Evolutionary conservation across 2,113 vertebrate species (phyloP).

Genomic region (Antennarius striatus): DNA sequence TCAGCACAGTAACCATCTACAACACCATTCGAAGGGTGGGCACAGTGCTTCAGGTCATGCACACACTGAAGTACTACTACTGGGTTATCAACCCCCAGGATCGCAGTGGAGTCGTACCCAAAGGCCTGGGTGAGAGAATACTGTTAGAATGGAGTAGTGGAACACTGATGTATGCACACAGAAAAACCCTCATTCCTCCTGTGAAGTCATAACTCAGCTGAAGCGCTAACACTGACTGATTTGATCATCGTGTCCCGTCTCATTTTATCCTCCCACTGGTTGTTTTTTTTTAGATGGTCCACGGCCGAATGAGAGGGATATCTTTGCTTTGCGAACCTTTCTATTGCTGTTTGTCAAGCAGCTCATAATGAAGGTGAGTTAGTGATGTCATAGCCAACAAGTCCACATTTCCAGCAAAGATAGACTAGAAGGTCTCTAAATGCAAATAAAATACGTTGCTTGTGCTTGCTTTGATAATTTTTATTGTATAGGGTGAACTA

Average conservation of each 20-base stretch:
- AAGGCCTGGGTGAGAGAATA: constrained; percentile 85
- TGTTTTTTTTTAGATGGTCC: constrained; percentile 85
- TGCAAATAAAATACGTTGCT: neutral
- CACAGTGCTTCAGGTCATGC: constrained; percentile 94
- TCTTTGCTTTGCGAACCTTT: constrained; percentile 89
- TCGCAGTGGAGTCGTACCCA: constrained; percentile 92
- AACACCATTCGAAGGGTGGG: constrained; percentile 93
- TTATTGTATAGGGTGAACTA: neutral
- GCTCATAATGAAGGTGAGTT: constrained; percentile 93
- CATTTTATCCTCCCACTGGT: neutral
- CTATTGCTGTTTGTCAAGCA: constrained; percentile 95
- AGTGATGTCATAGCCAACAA: neutral
- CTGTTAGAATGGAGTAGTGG: neutral
- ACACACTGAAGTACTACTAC: constrained; percentile 96
- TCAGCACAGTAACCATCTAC: constrained; percentile 95
- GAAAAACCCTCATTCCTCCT: neutral
- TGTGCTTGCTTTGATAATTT: neutral
- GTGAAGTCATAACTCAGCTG: neutral
- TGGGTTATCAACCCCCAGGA: constrained; percentile 95
- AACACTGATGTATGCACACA: neutral
- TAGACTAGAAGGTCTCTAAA: no score
- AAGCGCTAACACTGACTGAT: neutral
- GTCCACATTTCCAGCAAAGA: no score
- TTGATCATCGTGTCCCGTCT: neutral
- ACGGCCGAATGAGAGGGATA: constrained; percentile 91